Percentiles rank a stretch among this genome's conserved stretches.
phyloP scores from a whole-genome alignment of 2,797 vertebrate species.

The Sus cebifrons region DNA sequence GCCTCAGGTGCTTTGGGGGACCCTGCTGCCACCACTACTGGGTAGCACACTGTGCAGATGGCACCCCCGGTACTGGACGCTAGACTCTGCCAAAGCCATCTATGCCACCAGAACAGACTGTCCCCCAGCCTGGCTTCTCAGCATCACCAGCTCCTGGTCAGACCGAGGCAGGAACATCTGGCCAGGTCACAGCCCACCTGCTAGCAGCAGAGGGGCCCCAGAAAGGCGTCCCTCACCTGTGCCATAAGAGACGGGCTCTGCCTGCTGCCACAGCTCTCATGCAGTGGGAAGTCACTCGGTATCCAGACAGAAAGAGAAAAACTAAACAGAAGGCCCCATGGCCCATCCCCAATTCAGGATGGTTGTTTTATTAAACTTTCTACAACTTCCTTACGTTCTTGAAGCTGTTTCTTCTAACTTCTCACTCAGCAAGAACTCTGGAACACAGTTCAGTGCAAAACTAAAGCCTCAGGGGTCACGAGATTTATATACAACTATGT shows the following conservation, averaged over 20 bases:
- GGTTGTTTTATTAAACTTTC: conserved; percentile 48
- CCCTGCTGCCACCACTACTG: not conserved
- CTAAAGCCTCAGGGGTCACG: conserved; percentile 9
- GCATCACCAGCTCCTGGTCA: not conserved
- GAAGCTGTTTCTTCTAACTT: conserved; percentile 57
- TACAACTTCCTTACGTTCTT: conserved; percentile 49
- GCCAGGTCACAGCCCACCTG: not conserved
- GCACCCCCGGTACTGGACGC: not conserved
- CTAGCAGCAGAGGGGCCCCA: not conserved
- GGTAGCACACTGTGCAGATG: not conserved
- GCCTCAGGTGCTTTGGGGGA: not conserved
- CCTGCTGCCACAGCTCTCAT: not conserved
- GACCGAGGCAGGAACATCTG: not conserved
- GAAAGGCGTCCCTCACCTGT: not conserved
- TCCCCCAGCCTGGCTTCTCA: not conserved
- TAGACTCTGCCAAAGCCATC: not conserved
- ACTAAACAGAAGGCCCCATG: not conserved
- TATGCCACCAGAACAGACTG: not conserved
- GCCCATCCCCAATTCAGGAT: not conserved
- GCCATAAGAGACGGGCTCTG: not conserved
- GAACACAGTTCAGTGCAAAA: conserved; percentile 17
- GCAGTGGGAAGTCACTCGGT: not conserved
- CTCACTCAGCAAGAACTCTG: conserved; percentile 46
- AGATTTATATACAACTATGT: conserved; percentile 47
- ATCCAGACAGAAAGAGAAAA: conserved; percentile 2